These are phyloP conservation scores for Gymnothorax javanicus DNA, from an alignment of 2,797 vertebrate genomes.

Conservation along the genomic window DNA sequence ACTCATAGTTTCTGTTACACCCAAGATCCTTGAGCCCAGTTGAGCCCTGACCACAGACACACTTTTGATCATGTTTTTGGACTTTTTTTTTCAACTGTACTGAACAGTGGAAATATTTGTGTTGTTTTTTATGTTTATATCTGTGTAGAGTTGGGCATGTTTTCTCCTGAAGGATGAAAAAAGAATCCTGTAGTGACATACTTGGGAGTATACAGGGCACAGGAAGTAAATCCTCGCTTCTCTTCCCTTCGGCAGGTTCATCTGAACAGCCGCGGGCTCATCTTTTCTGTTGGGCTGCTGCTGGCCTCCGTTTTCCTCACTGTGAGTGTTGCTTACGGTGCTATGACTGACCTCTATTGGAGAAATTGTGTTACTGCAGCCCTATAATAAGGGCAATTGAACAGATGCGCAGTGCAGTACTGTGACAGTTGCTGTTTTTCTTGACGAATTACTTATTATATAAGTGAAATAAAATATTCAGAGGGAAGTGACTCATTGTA, in stretches of 20 bases:
- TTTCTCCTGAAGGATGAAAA: not conserved
- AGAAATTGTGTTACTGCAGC: constrained; percentile 20
- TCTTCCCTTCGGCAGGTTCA: constrained; percentile 77
- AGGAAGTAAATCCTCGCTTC: constrained; percentile 23
- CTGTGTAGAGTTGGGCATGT: not conserved
- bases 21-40: not conserved
- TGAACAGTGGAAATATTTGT: not conserved
- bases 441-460: not conserved
- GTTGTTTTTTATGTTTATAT: not conserved
- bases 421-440: not conserved
- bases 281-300: constrained; percentile 93
- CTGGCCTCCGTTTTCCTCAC: constrained; percentile 93
- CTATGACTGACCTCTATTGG: not conserved
- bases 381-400: not conserved
- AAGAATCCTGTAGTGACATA: not conserved
- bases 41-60: not conserved
- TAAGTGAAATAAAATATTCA: too few relatives aligned
- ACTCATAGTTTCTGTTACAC: not conserved
- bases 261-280: constrained; percentile 95
- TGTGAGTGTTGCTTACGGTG: constrained; percentile 70
- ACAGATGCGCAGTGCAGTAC: not conserved
- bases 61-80: not conserved
- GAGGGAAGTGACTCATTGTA: too few relatives aligned
- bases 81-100: not conserved
- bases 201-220: too few relatives aligned